Conservation (phyloP, 2,888 invertebrate species). For the Glaucopsyche alexis region DNA sequence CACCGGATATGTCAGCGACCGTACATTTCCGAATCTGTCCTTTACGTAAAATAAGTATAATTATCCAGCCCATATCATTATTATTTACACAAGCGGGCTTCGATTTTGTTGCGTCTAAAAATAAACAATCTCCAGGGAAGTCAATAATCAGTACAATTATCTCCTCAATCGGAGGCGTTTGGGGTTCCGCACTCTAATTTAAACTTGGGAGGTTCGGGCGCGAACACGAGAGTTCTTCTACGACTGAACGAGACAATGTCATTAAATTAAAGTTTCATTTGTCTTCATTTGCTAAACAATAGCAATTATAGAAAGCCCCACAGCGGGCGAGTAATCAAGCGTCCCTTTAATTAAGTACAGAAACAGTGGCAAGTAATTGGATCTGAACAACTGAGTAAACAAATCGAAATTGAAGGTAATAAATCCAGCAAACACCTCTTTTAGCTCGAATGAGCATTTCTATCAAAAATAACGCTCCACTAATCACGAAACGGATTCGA, state of each 20-base stretch:
- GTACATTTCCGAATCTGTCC: too few species aligned
- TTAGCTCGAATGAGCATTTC: slow-evolving; percentile 60
- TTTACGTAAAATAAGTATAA: background rate
- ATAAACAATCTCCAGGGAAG: slow-evolving; percentile 8
- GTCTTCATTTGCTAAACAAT: slow-evolving; percentile 81
- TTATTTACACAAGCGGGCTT: background rate
- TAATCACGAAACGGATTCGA: slow-evolving; percentile 37
- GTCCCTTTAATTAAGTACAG: slow-evolving; percentile 81
- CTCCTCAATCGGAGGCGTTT: slow-evolving; percentile 39
- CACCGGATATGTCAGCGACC: too few species aligned
- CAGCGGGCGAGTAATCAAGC: slow-evolving; percentile 80
- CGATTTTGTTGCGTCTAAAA: background rate
- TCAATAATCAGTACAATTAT: slow-evolving; percentile 30
- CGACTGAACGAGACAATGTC: slow-evolving; percentile 75
- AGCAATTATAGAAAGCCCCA: slow-evolving; percentile 80
- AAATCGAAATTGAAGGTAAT: slow-evolving; percentile 79
- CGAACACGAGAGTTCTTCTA: slow-evolving; percentile 61
- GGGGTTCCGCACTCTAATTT: slow-evolving; percentile 50
- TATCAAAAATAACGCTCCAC: slow-evolving; percentile 52
- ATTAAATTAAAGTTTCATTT: slow-evolving; percentile 81
- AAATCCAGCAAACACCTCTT: slow-evolving; percentile 78
- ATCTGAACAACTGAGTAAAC: slow-evolving; percentile 80
- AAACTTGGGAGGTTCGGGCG: slow-evolving; percentile 57
- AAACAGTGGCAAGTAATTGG: slow-evolving; percentile 80
- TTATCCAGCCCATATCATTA: background rate